Evolutionary conservation across 2,797 vertebrate genomes (phyloP).

Genomic region (Typhlichthys subterraneus): DNA sequence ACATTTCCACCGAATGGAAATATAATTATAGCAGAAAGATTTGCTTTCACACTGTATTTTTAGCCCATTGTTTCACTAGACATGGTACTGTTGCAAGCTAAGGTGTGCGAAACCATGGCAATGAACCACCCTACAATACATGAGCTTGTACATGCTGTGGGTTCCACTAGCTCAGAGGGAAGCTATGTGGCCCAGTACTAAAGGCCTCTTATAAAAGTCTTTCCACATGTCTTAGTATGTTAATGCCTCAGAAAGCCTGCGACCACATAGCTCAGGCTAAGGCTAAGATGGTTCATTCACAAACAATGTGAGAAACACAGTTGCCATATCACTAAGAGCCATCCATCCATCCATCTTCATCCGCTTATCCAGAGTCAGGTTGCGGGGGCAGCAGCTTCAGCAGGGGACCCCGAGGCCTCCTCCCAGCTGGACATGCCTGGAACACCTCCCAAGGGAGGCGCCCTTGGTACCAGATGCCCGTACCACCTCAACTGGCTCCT

Average conservation of each 20-base stretch:
- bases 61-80: conserved; percentile 14
- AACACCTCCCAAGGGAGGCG: too few relatives aligned
- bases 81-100: conserved; percentile 23
- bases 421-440: too few relatives aligned
- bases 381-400: too few relatives aligned
- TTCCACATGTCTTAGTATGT: conserved; percentile 34
- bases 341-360: too few relatives aligned
- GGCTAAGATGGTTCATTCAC: conserved; percentile 16
- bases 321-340: not conserved
- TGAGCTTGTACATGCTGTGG: conserved; percentile 23
- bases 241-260: conserved; percentile 5
- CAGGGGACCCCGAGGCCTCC: too few relatives aligned
- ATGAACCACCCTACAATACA: conserved; percentile 31
- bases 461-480: too few relatives aligned
- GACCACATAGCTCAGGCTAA: conserved; percentile 3
- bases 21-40: conserved; percentile 12
- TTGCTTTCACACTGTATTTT: conserved; percentile 31
- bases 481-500: too few relatives aligned
- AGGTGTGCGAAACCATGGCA: conserved; percentile 59
- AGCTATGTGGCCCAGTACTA: conserved; percentile 25
- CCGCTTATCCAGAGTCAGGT: too few relatives aligned
- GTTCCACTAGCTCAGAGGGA: conserved; percentile 51
- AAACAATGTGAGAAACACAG: conserved; percentile 15
- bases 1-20: conserved; percentile 24
- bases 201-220: conserved; percentile 39